A percentile compares a stretch with the other conserved stretches of the same genome.
Evolutionary conservation across 2,797 vertebrate species (phyloP).

Genomic region (Leontopithecus rosalia): DNA sequence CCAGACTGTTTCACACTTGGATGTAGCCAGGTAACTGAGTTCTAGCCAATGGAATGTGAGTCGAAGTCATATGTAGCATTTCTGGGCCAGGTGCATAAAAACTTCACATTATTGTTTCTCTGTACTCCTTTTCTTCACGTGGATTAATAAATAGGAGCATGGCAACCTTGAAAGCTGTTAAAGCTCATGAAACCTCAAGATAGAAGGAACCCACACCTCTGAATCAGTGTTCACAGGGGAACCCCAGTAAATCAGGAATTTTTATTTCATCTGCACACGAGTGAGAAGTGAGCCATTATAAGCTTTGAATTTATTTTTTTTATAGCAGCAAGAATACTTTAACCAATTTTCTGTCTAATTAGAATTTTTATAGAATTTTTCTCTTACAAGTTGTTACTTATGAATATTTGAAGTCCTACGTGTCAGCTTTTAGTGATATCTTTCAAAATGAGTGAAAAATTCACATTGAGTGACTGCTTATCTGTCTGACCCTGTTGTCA

Average conservation of each 20-base stretch:
- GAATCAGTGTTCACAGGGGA: neutral
- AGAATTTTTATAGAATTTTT: slow-evolving; percentile 66
- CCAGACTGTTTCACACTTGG: neutral
- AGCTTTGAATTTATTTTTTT: neutral
- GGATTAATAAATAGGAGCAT: neutral
- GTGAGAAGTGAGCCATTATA: neutral
- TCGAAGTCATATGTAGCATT: neutral
- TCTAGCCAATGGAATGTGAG: neutral
- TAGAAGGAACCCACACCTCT: neutral
- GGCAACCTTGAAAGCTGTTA: neutral
- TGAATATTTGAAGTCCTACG: slow-evolving; percentile 70
- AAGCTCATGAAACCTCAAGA: neutral
- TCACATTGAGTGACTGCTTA: slow-evolving; percentile 66
- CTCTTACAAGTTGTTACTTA: slow-evolving; percentile 65
- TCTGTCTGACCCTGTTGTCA: slow-evolving; percentile 17
- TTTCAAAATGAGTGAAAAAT: slow-evolving; percentile 67
- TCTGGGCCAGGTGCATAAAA: neutral
- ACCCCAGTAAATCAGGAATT: neutral
- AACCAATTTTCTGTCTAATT: slow-evolving; percentile 54
- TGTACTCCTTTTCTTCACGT: neutral
- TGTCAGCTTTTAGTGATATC: slow-evolving; percentile 29
- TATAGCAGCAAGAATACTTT: neutral
- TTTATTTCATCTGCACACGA: neutral
- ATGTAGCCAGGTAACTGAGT: neutral
- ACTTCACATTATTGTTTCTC: neutral